Conservation (phyloP, 2,113 vertebrate species). For the Ploceus nigricollis region DNA sequence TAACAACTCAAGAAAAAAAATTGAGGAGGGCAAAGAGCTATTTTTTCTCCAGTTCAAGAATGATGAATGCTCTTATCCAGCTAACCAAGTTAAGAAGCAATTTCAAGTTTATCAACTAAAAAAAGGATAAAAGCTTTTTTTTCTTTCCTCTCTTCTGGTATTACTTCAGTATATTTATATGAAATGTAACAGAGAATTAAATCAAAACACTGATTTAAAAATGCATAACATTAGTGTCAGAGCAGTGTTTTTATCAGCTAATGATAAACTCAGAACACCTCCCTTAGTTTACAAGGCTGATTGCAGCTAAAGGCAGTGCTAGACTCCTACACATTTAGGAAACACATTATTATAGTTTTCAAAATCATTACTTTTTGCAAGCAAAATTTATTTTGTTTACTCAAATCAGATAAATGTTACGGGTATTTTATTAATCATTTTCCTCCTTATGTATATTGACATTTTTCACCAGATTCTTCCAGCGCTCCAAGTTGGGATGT, state of each 20-base stretch:
- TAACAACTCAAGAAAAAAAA: not conserved
- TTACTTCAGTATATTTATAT: slow-evolving; percentile 31
- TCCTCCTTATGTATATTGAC: slow-evolving; percentile 80
- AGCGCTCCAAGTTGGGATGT: slow-evolving; percentile 81
- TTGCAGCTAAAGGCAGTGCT: slow-evolving; percentile 66
- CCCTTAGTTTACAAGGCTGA: slow-evolving; percentile 59
- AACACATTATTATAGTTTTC: slow-evolving; percentile 64
- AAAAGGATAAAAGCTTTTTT: slow-evolving; percentile 19
- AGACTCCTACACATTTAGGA: slow-evolving; percentile 49
- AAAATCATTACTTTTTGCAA: slow-evolving; percentile 70
- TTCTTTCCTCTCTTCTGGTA: slow-evolving; percentile 27
- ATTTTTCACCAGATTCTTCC: slow-evolving; percentile 78
- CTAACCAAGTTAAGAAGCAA: not conserved
- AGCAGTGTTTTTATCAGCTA: slow-evolving; percentile 73
- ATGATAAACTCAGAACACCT: slow-evolving; percentile 74
- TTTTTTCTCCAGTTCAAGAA: not conserved
- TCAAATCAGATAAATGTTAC: slow-evolving; percentile 76
- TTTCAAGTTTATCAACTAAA: slow-evolving; percentile 28
- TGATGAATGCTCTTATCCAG: not conserved
- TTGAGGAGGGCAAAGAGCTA: not conserved
- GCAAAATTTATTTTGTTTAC: slow-evolving; percentile 77
- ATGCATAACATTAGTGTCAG: slow-evolving; percentile 84
- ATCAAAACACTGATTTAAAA: slow-evolving; percentile 89
- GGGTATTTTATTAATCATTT: slow-evolving; percentile 79
- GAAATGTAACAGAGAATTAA: slow-evolving; percentile 73